Conservation (phyloP, 2,888 invertebrate species). For the Drosophila picticornis region DNA sequence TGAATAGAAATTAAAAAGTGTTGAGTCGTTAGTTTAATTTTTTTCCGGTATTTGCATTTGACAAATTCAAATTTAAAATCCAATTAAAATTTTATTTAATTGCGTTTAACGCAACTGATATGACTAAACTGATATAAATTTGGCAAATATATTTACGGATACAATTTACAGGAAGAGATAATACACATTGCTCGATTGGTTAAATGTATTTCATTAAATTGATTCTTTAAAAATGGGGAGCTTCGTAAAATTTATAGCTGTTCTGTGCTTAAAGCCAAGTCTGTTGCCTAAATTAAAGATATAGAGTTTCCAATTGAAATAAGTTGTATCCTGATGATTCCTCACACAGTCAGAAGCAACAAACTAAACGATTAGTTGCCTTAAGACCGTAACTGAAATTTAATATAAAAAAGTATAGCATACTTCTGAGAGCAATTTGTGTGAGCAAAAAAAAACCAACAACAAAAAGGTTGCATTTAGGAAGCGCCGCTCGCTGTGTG, state of each 20-base stretch:
- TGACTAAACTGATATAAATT: conserved; percentile 7
- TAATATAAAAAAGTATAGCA: conserved; percentile 49
- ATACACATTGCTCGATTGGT: background rate
- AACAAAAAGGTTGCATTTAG: conserved; percentile 20
- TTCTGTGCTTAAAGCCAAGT: background rate
- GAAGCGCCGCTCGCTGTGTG: conserved; percentile 28
- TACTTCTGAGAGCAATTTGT: conserved; percentile 51
- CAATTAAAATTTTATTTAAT: conserved; percentile 45
- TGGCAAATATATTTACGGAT: background rate
- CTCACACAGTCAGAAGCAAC: background rate
- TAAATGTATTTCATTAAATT: background rate
- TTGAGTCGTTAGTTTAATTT: conserved; percentile 21
- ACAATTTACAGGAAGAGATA: background rate
- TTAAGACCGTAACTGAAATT: conserved; percentile 12
- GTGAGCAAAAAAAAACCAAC: conserved; percentile 8
- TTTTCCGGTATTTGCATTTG: conserved; percentile 12
- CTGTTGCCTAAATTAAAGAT: background rate
- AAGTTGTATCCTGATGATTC: background rate
- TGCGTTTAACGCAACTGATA: conserved; percentile 13
- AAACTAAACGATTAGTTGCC: conserved; percentile 9
- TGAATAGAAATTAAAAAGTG: conserved; percentile 46
- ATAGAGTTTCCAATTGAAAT: background rate
- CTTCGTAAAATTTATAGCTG: background rate
- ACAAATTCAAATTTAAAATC: conserved; percentile 32
- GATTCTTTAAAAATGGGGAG: background rate